A percentile compares a stretch with the other conserved stretches of the same genome.
phyloP scores from a whole-genome alignment of 2,113 vertebrate species.

The Hypocryptadius cinnamomeus region DNA sequence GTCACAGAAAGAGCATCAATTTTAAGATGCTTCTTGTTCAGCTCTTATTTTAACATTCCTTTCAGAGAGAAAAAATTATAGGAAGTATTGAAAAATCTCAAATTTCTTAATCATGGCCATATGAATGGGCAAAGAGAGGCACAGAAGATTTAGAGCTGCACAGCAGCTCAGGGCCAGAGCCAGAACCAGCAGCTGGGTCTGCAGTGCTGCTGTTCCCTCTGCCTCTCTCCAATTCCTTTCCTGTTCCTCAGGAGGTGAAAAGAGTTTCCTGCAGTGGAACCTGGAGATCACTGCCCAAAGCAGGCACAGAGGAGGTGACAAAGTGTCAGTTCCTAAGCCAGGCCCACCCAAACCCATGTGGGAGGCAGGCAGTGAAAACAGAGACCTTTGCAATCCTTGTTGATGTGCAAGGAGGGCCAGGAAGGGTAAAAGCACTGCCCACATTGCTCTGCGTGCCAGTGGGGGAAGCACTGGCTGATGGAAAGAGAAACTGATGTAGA shows the following conservation, averaged over 20 bases:
- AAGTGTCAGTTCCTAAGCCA: not conserved
- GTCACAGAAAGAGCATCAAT: fast-evolving
- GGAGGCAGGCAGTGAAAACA: not conserved
- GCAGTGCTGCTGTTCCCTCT: fast-evolving
- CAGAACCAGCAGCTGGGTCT: not conserved
- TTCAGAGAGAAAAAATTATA: not conserved
- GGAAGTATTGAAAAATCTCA: not conserved
- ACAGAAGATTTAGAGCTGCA: not conserved
- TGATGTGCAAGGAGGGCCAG: fast-evolving
- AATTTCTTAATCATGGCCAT: not conserved
- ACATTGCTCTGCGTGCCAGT: fast-evolving
- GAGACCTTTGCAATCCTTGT: not conserved
- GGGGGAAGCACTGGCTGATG: not conserved
- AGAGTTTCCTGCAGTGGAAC: not conserved
- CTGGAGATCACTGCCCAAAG: not conserved
- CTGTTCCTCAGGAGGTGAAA: not conserved
- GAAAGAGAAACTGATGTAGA: not conserved
- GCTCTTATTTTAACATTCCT: not conserved
- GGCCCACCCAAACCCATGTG: not conserved
- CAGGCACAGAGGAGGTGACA: not conserved
- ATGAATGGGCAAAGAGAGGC: not conserved
- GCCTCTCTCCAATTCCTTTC: not conserved
- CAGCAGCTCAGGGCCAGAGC: not conserved
- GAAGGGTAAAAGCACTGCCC: not conserved
- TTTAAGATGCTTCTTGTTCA: not conserved